Conservation (phyloP, 2,113 vertebrate species). For the Geococcyx californianus region DNA sequence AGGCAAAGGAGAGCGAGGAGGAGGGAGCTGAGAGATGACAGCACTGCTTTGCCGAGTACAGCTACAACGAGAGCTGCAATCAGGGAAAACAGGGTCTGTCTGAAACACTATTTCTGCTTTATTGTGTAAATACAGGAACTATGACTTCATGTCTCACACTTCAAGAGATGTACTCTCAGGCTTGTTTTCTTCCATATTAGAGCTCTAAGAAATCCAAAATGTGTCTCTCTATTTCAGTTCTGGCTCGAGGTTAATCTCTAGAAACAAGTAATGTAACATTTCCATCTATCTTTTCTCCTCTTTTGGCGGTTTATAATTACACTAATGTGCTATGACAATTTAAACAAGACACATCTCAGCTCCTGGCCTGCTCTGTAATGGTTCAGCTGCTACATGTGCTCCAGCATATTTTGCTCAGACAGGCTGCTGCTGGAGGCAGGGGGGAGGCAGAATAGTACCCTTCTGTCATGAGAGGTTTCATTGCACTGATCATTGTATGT, state of each 20-base stretch:
- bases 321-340: conserved; percentile 72
- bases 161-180: neutral
- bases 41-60: neutral
- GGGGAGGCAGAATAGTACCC: conserved; percentile 43
- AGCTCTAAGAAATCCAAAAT: conserved; percentile 56
- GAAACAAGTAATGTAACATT: conserved; percentile 68
- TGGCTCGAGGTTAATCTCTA: conserved; percentile 70
- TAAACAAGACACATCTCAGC: conserved; percentile 66
- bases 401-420: conserved; percentile 50
- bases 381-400: conserved; percentile 61
- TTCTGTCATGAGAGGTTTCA: conserved; percentile 74
- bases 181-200: conserved; percentile 25
- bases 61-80: neutral
- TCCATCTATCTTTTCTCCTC: conserved; percentile 73
- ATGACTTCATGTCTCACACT: conserved; percentile 28
- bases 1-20: neutral
- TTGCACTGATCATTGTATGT: conserved; percentile 64
- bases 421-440: conserved; percentile 58
- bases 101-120: conserved; percentile 48
- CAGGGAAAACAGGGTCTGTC: conserved; percentile 41
- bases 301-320: conserved; percentile 69
- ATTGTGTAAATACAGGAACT: conserved; percentile 44
- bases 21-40: neutral
- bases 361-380: conserved; percentile 63
- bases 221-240: conserved; percentile 45